Base-by-base conservation (phyloP, 2,113 vertebrate species). In the Boulengeromyrus knoepffleri region DNA sequence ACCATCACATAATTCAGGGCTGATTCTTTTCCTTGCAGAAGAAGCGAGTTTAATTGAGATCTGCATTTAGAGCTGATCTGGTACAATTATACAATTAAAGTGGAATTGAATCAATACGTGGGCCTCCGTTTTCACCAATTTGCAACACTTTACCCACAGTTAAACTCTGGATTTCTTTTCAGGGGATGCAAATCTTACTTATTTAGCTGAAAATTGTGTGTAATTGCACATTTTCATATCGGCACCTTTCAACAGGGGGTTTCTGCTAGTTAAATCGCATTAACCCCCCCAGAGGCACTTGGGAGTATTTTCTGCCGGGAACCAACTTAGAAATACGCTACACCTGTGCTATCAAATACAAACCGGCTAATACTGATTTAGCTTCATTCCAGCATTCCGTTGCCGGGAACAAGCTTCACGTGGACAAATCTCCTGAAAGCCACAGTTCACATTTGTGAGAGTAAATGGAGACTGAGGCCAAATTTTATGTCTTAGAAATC, bases 61-160 rank as follows among this genome's bases (percentile, higher is more conserved):
- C 93, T 96, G 95, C 95, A 94, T 96, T 96, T 96, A 95, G 94
- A 96, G 94, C 94, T 93, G 95, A 95, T 96, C 94, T 85, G 89
- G 36, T 94, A 95, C 95, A 95, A 96, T 96, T 96, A 96, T 95
- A 96, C 96, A 96, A 96, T 96, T 96, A 96, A 94, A 93, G 95
- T 95, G 94, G 95, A 95, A 96, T 95, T 96, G 95, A 95, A 95
- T 95, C 95, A 95, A 94, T 95, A 95, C 95, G 95, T 94, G 93
- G 95, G 95, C 93, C 92, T 93, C 94, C 95, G 95, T 96, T 96
- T 96, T 94, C 95, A 95, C 93, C 96, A 96, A 96, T 96, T 96
- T 95, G 93, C 95, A 95, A 95, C 96, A 96, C 96, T 96, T 96
- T 96, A 95, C 95, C 94, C 92, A 93, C 95, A 95, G 95, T 96